Evolutionary conservation across 2,888 invertebrate species (phyloP).

Genomic region (Meghimatium bilineatum): DNA sequence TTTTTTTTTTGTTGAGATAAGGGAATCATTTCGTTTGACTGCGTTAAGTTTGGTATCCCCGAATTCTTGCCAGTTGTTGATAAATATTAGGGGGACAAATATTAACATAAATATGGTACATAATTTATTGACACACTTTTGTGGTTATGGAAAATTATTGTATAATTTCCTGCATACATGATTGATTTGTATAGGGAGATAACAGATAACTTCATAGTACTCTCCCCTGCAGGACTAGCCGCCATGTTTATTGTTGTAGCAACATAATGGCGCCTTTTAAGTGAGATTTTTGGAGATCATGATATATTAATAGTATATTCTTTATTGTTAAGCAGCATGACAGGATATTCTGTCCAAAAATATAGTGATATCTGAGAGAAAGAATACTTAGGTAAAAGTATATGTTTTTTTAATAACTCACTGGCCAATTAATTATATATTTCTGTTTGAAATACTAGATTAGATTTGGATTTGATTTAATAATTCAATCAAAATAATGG

Average conservation of each 20-base stretch:
- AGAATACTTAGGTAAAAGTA: neutral
- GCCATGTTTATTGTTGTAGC: slow-evolving; percentile 35
- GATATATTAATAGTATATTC: neutral
- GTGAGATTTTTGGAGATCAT: neutral
- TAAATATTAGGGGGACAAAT: too few species aligned
- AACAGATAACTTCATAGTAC: slow-evolving; percentile 2
- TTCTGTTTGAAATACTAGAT: neutral
- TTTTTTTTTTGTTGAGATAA: too few species aligned
- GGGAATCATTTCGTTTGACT: too few species aligned
- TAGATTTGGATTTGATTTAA: too few species aligned
- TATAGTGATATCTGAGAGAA: neutral
- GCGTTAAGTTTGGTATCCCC: too few species aligned
- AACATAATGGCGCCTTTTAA: slow-evolving; percentile 27
- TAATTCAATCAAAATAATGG: too few species aligned
- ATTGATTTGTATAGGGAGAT: neutral
- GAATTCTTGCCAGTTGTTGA: too few species aligned
- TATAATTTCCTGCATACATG: too few species aligned
- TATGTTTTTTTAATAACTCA: neutral
- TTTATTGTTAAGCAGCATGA: neutral
- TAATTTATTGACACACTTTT: too few species aligned
- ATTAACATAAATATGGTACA: too few species aligned
- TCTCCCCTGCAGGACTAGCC: slow-evolving; percentile 12
- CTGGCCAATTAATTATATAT: neutral
- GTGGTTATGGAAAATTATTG: too few species aligned
- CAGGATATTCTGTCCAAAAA: neutral